A percentile compares a stretch with the other conserved stretches of the same genome.
Evolutionary conservation across 1,140 invertebrate species (phyloP).

Genomic region (Carposina sasakii): DNA sequence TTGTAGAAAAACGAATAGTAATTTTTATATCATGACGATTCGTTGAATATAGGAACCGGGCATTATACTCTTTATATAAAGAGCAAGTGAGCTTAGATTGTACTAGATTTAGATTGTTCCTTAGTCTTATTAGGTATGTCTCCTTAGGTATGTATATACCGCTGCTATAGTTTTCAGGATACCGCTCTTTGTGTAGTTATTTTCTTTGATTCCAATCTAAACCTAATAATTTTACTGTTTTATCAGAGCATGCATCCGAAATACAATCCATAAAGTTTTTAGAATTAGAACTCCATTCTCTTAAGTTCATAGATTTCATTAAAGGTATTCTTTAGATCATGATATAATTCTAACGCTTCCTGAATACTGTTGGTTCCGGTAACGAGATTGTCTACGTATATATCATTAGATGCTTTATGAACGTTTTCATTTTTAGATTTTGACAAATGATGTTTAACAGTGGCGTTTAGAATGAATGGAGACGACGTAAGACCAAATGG

Average conservation of each 20-base stretch:
- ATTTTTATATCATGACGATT: too few relatives aligned
- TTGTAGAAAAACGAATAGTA: too few relatives aligned
- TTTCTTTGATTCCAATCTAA: constrained; percentile 10
- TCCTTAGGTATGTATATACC: too few relatives aligned
- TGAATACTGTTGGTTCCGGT: constrained; percentile 8
- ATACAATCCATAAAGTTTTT: constrained; percentile 7
- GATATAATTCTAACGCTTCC: constrained; percentile 17
- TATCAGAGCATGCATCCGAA: constrained; percentile 7
- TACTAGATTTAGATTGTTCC: too few relatives aligned
- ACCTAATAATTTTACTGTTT: constrained; percentile 8
- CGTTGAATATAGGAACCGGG: too few relatives aligned
- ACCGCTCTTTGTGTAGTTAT: constrained; percentile 8
- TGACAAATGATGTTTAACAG: constrained; percentile 18
- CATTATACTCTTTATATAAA: too few relatives aligned
- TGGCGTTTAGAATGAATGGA: constrained; percentile 22
- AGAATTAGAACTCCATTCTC: constrained; percentile 21
- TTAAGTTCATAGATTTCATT: constrained; percentile 21
- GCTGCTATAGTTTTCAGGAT: constrained; percentile 16
- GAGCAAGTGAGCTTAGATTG: too few relatives aligned
- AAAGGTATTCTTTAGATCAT: constrained; percentile 13
- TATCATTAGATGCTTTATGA: constrained; percentile 15
- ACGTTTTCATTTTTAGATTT: constrained; percentile 6
- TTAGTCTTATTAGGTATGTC: too few relatives aligned
- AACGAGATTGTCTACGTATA: constrained; percentile 26
- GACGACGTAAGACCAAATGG: constrained; percentile 24